These are phyloP conservation scores for Thumatha senex DNA, from an alignment of 2,888 invertebrate genomes.

Conservation along the genomic window DNA sequence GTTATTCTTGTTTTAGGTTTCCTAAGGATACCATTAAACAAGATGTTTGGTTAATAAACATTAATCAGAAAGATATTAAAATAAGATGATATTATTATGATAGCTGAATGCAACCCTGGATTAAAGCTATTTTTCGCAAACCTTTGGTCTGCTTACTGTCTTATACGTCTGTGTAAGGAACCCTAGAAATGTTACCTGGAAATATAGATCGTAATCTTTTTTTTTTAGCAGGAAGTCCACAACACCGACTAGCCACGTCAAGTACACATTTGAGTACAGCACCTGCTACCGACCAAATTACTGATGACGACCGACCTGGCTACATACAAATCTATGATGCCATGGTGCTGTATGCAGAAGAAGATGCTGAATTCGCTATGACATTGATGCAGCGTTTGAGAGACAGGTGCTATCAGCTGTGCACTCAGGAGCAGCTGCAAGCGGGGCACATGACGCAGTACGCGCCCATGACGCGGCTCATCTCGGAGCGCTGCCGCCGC, in stretches of 20 bases:
- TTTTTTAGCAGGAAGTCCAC: constrained; percentile 13
- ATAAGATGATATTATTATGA: too few species aligned
- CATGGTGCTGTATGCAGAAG: constrained; percentile 89
- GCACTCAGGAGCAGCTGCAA: constrained; percentile 89
- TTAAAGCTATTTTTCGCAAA: too few species aligned
- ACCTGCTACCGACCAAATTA: constrained; percentile 51
- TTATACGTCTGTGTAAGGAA: too few species aligned
- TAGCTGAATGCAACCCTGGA: too few species aligned
- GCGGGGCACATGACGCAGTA: constrained; percentile 88
- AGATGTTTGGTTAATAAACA: too few species aligned
- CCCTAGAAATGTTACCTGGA: too few species aligned
- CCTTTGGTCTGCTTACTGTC: too few species aligned
- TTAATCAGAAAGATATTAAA: too few species aligned
- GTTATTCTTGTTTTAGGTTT: too few species aligned
- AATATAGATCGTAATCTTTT: too few species aligned
- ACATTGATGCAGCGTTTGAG: constrained; percentile 86
- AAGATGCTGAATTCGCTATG: constrained; percentile 88
- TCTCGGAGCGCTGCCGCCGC: constrained; percentile 89
- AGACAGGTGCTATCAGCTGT: constrained; percentile 86
- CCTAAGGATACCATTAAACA: too few species aligned
- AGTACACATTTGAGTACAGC: neutral
- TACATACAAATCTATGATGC: constrained; percentile 88
- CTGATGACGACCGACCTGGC: constrained; percentile 81
- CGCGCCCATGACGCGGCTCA: constrained; percentile 88
- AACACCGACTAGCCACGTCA: constrained; percentile 24